Percentiles rank a stretch among this genome's conserved stretches.
Evolutionary conservation across 2,888 invertebrate genomes (phyloP).

Genomic region (Pycnomerus fuliginosus): DNA sequence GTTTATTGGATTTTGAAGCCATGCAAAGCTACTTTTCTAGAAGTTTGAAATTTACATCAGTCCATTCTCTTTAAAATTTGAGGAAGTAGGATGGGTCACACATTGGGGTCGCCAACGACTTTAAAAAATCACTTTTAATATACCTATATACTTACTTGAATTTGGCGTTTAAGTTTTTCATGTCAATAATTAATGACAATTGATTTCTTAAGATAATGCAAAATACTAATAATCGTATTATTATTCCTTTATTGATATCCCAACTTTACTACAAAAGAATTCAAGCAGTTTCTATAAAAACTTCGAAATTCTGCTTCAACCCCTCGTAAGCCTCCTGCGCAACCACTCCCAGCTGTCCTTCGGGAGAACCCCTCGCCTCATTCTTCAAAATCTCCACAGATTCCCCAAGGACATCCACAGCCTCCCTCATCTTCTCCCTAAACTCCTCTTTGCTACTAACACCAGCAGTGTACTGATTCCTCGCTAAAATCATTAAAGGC

Average conservation of each 20-base stretch:
- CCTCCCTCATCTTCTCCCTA: slow-evolving; percentile 64
- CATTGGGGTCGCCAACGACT: no score
- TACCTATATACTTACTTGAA: no score
- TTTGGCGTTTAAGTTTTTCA: no score
- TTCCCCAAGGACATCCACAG: slow-evolving; percentile 63
- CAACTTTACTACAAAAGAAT: slow-evolving; percentile 14
- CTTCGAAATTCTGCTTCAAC: slow-evolving; percentile 44
- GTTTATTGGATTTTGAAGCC: no score
- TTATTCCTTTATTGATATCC: slow-evolving; percentile 1
- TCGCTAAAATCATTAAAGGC: slow-evolving; percentile 70
- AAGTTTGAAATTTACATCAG: no score
- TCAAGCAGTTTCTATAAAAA: slow-evolving; percentile 40
- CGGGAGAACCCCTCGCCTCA: slow-evolving; percentile 66
- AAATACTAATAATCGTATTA: background rate
- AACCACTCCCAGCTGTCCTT: slow-evolving; percentile 64
- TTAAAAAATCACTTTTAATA: no score
- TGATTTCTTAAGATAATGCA: background rate
- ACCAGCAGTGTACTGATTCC: slow-evolving; percentile 62
- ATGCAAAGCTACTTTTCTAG: no score
- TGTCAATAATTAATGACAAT: no score
- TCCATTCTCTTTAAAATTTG: no score
- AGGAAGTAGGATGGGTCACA: no score
- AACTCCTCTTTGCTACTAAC: slow-evolving; percentile 61
- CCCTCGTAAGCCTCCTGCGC: slow-evolving; percentile 57
- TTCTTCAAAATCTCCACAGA: slow-evolving; percentile 65